A percentile compares a stretch with the other conserved stretches of the same genome.
Conservation (phyloP, 2,888 invertebrate genomes). For the Neuroscelio doddi region DNA sequence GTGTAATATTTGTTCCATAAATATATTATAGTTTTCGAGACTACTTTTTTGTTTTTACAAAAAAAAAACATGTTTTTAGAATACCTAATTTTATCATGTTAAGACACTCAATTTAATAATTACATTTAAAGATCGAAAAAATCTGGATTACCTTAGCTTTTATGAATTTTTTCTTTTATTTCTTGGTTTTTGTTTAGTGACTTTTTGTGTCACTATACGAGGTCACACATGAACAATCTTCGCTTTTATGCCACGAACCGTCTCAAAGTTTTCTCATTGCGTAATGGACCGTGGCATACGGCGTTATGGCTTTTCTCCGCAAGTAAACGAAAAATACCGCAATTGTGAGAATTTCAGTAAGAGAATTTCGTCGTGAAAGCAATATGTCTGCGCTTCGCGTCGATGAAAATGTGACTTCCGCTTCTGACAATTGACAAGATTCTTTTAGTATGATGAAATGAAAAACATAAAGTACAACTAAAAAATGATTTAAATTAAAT, state of each 20-base stretch:
- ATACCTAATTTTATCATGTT: no score
- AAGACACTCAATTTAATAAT: no score
- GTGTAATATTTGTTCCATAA: no score
- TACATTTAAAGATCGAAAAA: no score
- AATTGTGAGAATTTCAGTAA: constrained; percentile 34
- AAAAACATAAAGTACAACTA: no score
- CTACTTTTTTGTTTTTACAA: no score
- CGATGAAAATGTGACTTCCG: constrained; percentile 30
- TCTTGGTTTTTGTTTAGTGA: constrained; percentile 38
- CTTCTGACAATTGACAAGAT: constrained; percentile 37
- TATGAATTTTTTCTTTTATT: constrained; percentile 23
- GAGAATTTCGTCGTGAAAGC: constrained; percentile 38
- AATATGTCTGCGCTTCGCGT: constrained; percentile 36
- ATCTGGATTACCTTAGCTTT: constrained; percentile 11
- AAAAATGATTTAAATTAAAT: no score
- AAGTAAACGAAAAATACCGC: constrained; percentile 46
- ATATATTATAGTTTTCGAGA: no score
- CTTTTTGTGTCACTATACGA: constrained; percentile 36
- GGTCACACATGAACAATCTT: constrained; percentile 44
- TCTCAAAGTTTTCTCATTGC: constrained; percentile 45
- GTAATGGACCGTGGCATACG: constrained; percentile 45
- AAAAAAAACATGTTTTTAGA: no score
- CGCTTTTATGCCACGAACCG: constrained; percentile 35
- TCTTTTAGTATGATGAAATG: no score
- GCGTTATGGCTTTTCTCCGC: constrained; percentile 39